These are phyloP conservation scores for Hoplostethus mediterraneus DNA, from an alignment of 2,797 vertebrate species.

Conservation along the genomic window DNA sequence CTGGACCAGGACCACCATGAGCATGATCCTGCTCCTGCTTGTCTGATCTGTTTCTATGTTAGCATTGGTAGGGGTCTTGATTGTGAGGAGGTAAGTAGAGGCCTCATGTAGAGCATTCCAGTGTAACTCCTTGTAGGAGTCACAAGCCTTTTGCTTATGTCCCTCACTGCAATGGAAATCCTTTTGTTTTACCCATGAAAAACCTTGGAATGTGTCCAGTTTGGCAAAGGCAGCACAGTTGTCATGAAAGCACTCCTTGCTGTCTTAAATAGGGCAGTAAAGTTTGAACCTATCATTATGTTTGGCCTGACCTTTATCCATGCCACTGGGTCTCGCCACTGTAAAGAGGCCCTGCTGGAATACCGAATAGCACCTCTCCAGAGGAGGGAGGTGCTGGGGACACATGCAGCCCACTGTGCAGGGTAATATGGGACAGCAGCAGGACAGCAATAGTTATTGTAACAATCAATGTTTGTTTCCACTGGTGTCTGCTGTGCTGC, in stretches of 20 bases:
- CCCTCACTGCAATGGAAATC: conserved; percentile 25
- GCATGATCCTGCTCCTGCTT: too few relatives aligned
- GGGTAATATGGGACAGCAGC: not conserved
- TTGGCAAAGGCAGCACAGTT: conserved; percentile 8
- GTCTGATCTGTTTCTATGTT: too few relatives aligned
- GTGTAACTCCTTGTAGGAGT: too few relatives aligned
- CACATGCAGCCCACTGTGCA: not conserved
- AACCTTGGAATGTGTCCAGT: conserved; percentile 3
- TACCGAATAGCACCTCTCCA: not conserved
- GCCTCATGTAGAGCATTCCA: too few relatives aligned
- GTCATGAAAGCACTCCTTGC: conserved; percentile 17
- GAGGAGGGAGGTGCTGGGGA: conserved; percentile 5
- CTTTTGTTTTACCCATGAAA: conserved; percentile 11
- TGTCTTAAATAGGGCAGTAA: not conserved
- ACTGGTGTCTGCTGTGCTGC: too few relatives aligned
- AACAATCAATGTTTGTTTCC: not conserved
- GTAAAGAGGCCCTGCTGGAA: not conserved
- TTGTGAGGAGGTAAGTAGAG: too few relatives aligned
- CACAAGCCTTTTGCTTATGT: not conserved
- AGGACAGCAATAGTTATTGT: too few relatives aligned
- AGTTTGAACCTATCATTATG: conserved; percentile 23
- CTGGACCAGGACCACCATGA: too few relatives aligned
- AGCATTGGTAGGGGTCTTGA: too few relatives aligned
- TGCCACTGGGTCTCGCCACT: conserved; percentile 10
- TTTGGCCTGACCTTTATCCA: conserved; percentile 8